Evolutionary conservation across 1,140 invertebrate species (phyloP), one percentile per base, ranked within the genome.

Genomic region (Habropoda laboriosa): DNA sequence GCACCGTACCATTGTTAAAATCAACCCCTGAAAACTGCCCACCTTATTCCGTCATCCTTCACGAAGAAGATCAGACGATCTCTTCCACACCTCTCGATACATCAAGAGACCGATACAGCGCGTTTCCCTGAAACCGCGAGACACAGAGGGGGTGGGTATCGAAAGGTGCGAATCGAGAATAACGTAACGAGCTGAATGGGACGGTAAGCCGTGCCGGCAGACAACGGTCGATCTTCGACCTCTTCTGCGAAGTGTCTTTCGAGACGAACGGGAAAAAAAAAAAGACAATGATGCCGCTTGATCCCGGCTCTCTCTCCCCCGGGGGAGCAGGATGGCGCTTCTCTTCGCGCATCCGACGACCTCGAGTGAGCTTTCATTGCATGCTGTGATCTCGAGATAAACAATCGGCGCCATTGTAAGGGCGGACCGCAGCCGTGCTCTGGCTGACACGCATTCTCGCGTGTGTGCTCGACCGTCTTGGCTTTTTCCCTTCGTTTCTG

Each of bases 361-460:
- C 55, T 67, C 74, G 71, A 80, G 73, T 58, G 77, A 80, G 83
- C 83, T 80, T 83, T 83, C 77, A 76, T 67, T 70, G 81, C 79
- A 67, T 80, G 81, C 81, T 70, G 67, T 24, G 81, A 85, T 85
- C 70, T 81, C 66, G 66, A 86, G 86, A 87, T 87, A 86, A 87
- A 87, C 86, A 84, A 82, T 87, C 86, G 85, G 60, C 82, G 53
- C 61, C 82, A 86, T 87, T 84, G 80, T 87, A 40, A 70, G 38
- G 45, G 38, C 13, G 55, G 72, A 76, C 70, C 57, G n/a, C n/a
- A n/a, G n/a, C n/a, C n/a, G 38, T 32, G 16, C 30, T 1, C 42
- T 45, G 42, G 42, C 67, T 42, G 64, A 61, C 70, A 57, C 57
- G 24, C 68, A 45, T 67, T 27, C 60, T 64, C 70, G 32, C 61